Evolutionary conservation across 2,797 vertebrate genomes (phyloP).

Genomic region (Anas georgica): DNA sequence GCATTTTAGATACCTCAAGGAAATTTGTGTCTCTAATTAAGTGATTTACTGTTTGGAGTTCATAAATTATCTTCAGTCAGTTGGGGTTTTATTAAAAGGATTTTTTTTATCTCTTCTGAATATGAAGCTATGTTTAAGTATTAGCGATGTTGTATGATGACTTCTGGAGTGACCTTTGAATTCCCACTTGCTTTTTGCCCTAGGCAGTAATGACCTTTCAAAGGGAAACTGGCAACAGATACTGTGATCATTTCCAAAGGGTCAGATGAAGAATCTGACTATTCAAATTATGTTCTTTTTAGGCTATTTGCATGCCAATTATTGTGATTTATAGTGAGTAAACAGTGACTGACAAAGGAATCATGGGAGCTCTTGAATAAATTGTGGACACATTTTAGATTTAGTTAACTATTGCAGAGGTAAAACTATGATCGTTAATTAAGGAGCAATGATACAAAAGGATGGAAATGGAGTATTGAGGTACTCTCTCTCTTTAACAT

Average conservation of each 20-base stretch:
- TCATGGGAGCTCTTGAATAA: neutral
- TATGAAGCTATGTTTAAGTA: neutral
- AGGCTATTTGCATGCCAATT: neutral
- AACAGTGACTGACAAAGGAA: neutral
- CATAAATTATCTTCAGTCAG: neutral
- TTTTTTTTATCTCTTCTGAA: neutral
- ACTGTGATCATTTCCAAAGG: neutral
- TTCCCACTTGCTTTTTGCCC: neutral
- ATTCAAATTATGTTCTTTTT: neutral
- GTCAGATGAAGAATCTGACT: neutral
- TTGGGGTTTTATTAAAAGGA: neutral
- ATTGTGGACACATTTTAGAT: neutral
- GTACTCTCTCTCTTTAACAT: neutral
- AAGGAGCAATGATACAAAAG: neutral
- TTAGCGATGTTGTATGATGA: neutral
- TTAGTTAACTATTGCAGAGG: neutral
- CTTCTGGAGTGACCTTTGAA: neutral
- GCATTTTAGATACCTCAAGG: neutral
- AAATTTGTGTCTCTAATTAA: slow-evolving; percentile 17
- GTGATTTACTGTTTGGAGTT: neutral
- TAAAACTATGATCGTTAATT: neutral
- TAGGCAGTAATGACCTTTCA: neutral
- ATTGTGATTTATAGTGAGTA: neutral
- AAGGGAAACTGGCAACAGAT: neutral
- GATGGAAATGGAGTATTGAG: neutral